Evolutionary conservation across 2,888 invertebrate species (phyloP).

Genomic region (Bombylius discolor): DNA sequence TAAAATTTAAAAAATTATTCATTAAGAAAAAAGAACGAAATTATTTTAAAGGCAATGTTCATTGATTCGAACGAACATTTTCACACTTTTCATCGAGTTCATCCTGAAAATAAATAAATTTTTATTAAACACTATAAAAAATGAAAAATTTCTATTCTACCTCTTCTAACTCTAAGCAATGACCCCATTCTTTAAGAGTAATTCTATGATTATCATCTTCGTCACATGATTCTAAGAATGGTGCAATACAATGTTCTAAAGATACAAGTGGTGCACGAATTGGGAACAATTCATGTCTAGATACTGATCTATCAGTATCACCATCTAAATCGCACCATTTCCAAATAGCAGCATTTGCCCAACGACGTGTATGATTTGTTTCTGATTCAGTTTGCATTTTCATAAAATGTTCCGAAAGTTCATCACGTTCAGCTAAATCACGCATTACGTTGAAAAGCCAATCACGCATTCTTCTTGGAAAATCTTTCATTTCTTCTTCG

Average conservation of each 20-base stretch:
- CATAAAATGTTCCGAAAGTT: conserved; percentile 68
- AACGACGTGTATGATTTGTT: conserved; percentile 66
- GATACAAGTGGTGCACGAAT: conserved; percentile 89
- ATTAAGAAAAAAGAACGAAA: too few relatives aligned
- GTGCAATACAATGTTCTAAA: conserved; percentile 93
- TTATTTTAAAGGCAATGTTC: too few relatives aligned
- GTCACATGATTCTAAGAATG: conserved; percentile 89
- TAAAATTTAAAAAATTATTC: too few relatives aligned
- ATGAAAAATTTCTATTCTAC: conserved; percentile 33
- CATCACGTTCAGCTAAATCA: conserved; percentile 79
- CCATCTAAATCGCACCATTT: conserved; percentile 97
- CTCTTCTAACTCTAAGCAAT: conserved; percentile 71
- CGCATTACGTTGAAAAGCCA: conserved; percentile 98
- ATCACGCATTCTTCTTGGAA: conserved; percentile 92
- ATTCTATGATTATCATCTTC: conserved; percentile 78
- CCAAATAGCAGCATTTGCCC: conserved; percentile 93
- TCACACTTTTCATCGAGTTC: conserved; percentile 73
- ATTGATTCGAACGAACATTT: conserved; percentile 40
- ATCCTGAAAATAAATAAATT: conserved; percentile 41
- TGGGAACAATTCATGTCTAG: conserved; percentile 90
- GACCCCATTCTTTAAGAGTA: conserved; percentile 86
- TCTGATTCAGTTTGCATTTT: conserved; percentile 84
- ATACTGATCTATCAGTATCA: conserved; percentile 80
- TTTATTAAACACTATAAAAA: neutral
- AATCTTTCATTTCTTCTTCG: conserved; percentile 81